Evolutionary conservation across 2,888 invertebrate genomes (phyloP).

Genomic region (Eulithis prunata): DNA sequence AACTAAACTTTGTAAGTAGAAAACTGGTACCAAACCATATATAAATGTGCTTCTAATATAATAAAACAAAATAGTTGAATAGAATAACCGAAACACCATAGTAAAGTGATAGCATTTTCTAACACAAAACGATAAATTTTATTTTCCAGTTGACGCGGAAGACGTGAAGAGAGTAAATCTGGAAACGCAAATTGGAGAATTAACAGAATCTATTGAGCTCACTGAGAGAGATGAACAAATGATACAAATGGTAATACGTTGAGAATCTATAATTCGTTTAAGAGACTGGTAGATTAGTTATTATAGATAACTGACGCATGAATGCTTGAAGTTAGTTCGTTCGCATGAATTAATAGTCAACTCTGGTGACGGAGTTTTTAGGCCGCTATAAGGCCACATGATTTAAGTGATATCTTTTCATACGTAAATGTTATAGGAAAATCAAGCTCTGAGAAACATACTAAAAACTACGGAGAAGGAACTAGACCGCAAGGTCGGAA

Average conservation of each 20-base stretch:
- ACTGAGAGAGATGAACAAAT: slow-evolving; percentile 85
- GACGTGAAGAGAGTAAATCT: slow-evolving; percentile 76
- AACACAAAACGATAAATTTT: background rate
- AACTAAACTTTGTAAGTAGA: slow-evolving; percentile 66
- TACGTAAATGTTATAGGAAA: slow-evolving; percentile 68
- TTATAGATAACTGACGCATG: too few species aligned
- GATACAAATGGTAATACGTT: slow-evolving; percentile 64
- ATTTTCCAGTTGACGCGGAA: slow-evolving; percentile 77
- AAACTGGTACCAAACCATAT: background rate
- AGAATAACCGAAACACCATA: too few species aligned
- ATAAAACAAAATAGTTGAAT: too few species aligned
- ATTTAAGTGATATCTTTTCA: too few species aligned
- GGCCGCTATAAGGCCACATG: too few species aligned
- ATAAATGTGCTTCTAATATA: background rate
- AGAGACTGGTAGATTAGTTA: too few species aligned
- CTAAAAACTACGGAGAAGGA: slow-evolving; percentile 68
- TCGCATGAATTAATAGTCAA: too few species aligned
- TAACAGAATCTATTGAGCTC: slow-evolving; percentile 84
- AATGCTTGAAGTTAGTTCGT: too few species aligned
- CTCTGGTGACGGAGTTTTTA: too few species aligned
- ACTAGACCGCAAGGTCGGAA: slow-evolving; percentile 75
- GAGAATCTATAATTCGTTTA: too few species aligned
- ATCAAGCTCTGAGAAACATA: slow-evolving; percentile 71
- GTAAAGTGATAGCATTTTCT: too few species aligned
- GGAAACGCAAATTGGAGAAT: slow-evolving; percentile 82